These are phyloP conservation scores for Malthinus seriepunctatus DNA, from an alignment of 2,888 invertebrate genomes.

Conservation along the genomic window DNA sequence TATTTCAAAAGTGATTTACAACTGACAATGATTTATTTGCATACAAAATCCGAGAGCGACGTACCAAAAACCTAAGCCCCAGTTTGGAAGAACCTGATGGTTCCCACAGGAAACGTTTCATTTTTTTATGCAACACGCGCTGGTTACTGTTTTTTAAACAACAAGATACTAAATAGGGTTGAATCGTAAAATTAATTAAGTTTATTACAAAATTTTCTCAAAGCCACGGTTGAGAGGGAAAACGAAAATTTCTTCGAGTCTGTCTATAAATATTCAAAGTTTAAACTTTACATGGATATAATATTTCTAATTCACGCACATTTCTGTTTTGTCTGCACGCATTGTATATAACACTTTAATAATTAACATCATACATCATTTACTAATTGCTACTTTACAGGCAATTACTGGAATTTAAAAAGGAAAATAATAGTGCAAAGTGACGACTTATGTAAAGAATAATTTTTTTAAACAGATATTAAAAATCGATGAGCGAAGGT, in stretches of 20 bases:
- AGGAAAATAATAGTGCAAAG: background rate
- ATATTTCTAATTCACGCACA: conserved; percentile 22
- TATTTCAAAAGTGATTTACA: conserved; percentile 45
- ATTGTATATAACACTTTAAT: conserved; percentile 19
- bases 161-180: too few relatives aligned
- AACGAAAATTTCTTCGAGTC: background rate
- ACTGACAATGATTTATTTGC: conserved; percentile 48
- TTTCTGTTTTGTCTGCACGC: conserved; percentile 19
- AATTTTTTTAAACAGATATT: too few relatives aligned
- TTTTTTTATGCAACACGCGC: conserved; percentile 33
- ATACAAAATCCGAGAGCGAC: conserved; percentile 41
- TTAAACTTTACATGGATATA: conserved; percentile 5
- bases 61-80: conserved; percentile 35
- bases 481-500: too few relatives aligned
- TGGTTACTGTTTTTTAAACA: conserved; percentile 27
- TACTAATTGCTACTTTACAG: conserved; percentile 14
- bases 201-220: background rate
- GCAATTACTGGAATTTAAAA: conserved; percentile 16
- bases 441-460: background rate
- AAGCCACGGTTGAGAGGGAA: background rate
- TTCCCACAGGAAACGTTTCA: conserved; percentile 38
- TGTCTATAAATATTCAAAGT: conserved; percentile 15
- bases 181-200: background rate
- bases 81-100: conserved; percentile 33
- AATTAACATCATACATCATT: conserved; percentile 21